Base-by-base conservation (phyloP, 2,888 invertebrate species). In the Athrips mouffetella region DNA sequence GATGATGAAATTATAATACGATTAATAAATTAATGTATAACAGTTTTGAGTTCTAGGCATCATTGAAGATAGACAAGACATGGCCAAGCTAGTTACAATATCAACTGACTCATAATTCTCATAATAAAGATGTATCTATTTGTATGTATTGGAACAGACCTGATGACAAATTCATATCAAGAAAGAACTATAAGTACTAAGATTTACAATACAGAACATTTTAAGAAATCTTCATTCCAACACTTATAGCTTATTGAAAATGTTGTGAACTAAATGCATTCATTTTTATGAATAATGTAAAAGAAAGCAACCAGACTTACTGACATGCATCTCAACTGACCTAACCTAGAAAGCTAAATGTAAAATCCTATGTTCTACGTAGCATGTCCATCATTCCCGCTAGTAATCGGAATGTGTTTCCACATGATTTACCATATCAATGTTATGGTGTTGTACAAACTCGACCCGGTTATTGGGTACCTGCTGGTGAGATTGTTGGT, bases 401-500 rank as follows among this genome's bases (percentile, higher is more conserved):
- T 76, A 82, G 60, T 76, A 85, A 73, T 68, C 57, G 59, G 68
- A 70, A 67, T 76, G 68, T 59, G 75, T 84, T 80, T 81, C 76
- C 80, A 79, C 74, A 49, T 79, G 71, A 85, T 83, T 87, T 88
- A 88, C 88, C 88, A 88, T 86, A 83, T 88, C 87, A 79, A 86
- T 83, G 81, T 80, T 87, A 87, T 89, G 89, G 81, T 89, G 88
- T 79, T 86, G 85, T 73, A 89, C 80, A 86, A 88, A 87, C 69
- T 87, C 88, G 76, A 89, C 84, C 82, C 88, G 86, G 58, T 79
- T 86, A 81, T 77, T 88, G 84, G 89, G 82, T 85, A 88, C 88
- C 83, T 89, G 88, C 72, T 88, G 89, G 48, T 83, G 86, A 60
- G 89, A 64, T 53, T 88, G 54, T 54, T 76, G 79, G 57, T 71